A percentile compares a stretch with the other conserved stretches of the same genome.
These are phyloP conservation scores for Apaloderma vittatum DNA, from an alignment of 2,113 vertebrate genomes.

Conservation along the genomic window DNA sequence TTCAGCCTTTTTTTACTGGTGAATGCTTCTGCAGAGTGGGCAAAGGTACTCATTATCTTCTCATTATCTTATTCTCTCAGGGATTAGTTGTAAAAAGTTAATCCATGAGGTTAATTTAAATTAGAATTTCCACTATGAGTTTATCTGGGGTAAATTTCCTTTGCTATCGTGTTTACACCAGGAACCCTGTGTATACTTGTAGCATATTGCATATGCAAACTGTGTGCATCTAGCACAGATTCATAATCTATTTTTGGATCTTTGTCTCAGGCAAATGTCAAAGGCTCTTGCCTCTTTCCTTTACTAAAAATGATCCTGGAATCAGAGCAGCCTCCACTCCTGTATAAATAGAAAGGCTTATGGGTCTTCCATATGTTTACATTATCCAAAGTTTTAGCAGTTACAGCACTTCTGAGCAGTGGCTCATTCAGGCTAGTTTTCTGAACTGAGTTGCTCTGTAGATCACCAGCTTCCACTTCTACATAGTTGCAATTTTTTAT, in stretches of 20 bases:
- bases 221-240: constrained; percentile 18
- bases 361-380: constrained; percentile 57
- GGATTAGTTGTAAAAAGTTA: not conserved
- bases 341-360: constrained; percentile 60
- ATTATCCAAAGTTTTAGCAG: constrained; percentile 4
- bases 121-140: not conserved
- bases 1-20: not conserved
- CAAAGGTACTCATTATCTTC: not conserved
- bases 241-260: constrained; percentile 41
- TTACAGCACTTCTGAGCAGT: not conserved
- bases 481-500: not conserved
- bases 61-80: not conserved
- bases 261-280: constrained; percentile 64
- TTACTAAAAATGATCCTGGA: constrained; percentile 35
- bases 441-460: not conserved
- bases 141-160: constrained; percentile 15
- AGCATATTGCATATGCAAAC: constrained; percentile 40
- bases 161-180: constrained; percentile 24
- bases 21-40: not conserved
- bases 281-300: constrained; percentile 32
- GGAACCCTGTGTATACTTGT: not conserved
- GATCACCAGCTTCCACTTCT: not conserved
- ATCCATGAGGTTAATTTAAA: not conserved
- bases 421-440: not conserved
- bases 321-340: constrained; percentile 24